Conservation (phyloP, 2,888 invertebrate species). For the Polydrusus tereticollis region DNA sequence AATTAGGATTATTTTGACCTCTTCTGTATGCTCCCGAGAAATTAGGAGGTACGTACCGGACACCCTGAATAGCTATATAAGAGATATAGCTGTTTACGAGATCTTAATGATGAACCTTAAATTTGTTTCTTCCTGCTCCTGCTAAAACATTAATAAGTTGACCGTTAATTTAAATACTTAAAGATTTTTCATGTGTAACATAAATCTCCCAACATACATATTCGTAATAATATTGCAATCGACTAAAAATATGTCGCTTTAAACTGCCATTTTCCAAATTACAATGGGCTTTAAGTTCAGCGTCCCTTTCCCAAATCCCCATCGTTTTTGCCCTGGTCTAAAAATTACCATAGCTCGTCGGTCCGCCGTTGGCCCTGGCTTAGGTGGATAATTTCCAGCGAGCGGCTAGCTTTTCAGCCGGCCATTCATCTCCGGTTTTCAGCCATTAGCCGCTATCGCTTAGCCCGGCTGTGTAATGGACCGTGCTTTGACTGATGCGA, state of each 20-base stretch:
- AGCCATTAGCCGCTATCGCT: constrained; percentile 67
- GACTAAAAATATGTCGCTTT: constrained; percentile 17
- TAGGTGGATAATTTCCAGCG: constrained; percentile 53
- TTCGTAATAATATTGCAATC: too few species aligned
- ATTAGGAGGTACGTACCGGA: too few species aligned
- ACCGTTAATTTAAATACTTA: too few species aligned
- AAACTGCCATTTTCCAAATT: constrained; percentile 35
- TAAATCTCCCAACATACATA: background rate
- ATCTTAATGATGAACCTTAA: too few species aligned
- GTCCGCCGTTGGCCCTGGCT: constrained; percentile 42
- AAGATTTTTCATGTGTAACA: background rate
- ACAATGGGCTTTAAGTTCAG: constrained; percentile 33
- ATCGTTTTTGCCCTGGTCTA: constrained; percentile 43
- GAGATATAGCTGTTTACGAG: too few species aligned
- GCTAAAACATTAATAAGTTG: too few species aligned
- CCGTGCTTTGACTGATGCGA: constrained; percentile 61
- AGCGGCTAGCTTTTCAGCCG: constrained; percentile 51
- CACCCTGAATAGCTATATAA: too few species aligned
- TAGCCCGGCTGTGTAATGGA: constrained; percentile 63
- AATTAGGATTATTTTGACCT: too few species aligned
- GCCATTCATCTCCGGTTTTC: constrained; percentile 67
- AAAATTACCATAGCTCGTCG: constrained; percentile 45
- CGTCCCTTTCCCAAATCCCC: constrained; percentile 32
- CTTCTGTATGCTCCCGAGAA: too few species aligned
- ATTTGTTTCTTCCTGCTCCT: too few species aligned